Conservation (phyloP, 2,113 vertebrate genomes). For the Oreochromis tanganicae region DNA sequence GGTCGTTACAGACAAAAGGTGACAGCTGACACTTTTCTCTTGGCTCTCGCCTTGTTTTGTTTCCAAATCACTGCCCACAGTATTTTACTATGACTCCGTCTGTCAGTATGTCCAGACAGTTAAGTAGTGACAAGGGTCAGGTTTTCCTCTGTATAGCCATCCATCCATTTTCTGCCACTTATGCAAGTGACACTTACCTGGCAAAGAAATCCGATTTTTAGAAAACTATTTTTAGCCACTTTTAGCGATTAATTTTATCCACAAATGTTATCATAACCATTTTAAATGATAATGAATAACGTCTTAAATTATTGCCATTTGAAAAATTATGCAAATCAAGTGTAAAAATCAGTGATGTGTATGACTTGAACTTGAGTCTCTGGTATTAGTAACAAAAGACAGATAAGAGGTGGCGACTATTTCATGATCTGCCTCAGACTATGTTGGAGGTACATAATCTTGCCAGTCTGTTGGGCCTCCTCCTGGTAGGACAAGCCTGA, state of each 20-base stretch:
- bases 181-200: background rate
- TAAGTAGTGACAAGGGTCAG: background rate
- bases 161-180: background rate
- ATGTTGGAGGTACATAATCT: background rate
- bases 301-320: background rate
- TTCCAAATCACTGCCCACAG: background rate
- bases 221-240: background rate
- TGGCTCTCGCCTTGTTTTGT: background rate
- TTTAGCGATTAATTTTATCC: background rate
- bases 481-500: background rate
- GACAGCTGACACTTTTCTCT: background rate
- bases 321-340: background rate
- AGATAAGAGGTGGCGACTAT: background rate
- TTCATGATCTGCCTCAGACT: background rate
- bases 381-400: accelerated
- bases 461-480: background rate
- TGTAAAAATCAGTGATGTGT: background rate
- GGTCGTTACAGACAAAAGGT: background rate
- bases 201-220: background rate
- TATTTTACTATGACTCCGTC: background rate
- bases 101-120: background rate
- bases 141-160: background rate
- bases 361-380: background rate
- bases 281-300: background rate
- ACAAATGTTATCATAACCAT: accelerated